Conservation (phyloP, 2,797 vertebrate genomes). For the Pseudomugil tenellus region DNA sequence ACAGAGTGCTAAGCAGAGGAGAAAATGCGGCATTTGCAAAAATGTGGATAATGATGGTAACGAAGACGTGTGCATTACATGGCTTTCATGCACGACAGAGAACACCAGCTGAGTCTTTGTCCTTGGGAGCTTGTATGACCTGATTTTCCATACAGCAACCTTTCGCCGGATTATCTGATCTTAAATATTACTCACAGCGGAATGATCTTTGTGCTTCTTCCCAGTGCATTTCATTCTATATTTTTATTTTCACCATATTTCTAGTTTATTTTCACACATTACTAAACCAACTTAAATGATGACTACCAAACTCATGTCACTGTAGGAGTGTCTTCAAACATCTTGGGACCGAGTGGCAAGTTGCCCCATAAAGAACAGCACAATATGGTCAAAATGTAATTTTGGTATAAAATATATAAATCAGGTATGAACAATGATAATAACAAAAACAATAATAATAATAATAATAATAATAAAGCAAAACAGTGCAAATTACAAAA, state of each 20-base stretch:
- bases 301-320: constrained; percentile 61
- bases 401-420: no score
- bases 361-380: no score
- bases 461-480: no score
- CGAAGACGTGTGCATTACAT: no score
- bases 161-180: neutral
- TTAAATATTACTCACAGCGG: neutral
- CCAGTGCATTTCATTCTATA: constrained; percentile 35
- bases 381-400: no score
- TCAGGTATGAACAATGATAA: no score
- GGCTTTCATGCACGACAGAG: no score
- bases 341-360: no score
- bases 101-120: neutral
- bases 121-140: constrained; percentile 11
- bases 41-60: neutral
- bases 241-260: constrained; percentile 47
- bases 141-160: constrained; percentile 6
- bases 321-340: no score
- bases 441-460: no score
- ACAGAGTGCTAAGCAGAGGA: neutral
- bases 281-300: constrained; percentile 73
- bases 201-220: neutral
- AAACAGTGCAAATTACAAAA: no score
- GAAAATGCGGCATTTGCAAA: neutral
- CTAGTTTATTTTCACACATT: constrained; percentile 80